Base-by-base conservation (phyloP, 1,140 invertebrate genomes). In the Penaeus japonicus region DNA sequence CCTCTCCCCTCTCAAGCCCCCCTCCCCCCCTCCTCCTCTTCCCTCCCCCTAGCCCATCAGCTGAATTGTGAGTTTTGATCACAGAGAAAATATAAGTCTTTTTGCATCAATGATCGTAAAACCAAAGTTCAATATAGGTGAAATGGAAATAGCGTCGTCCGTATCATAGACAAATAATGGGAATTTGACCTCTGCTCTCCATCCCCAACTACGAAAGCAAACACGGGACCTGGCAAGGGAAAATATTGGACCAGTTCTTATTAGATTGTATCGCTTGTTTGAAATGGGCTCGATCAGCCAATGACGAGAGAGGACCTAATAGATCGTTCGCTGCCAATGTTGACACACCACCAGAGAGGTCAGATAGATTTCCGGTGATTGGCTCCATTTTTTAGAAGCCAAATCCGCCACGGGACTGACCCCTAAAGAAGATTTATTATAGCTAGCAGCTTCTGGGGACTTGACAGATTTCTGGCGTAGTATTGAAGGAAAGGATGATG, bases 201-300 rank as follows among this genome's bases (percentile, higher is more conserved):
- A 54, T 30, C 55, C 54, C 85, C 55, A 80, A 35, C 59, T 65
- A 18, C 57, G 20, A 81, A 57, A 57, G 78, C 79, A 87, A 87
- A 87, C 86, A 87, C 20, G 62, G 47, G 59, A 30, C 47, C 65
- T 32, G n/a, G 86, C 59, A 47, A 82, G 70, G 59, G 86, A 87
- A 82, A 87, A 87, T 87, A 87, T 87, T 87, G 86, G 57, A 70
- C 53, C 79, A 53, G 62, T 39, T 53, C 79, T 87, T 87, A 87
- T 87, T 87, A 87, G 79, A 82, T 87, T 87, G 86, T 82, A 87
- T 87, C 86, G 79, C 57, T 82, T 87, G 86, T 87, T 87, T 87
- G 79, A 81, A 59, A 75, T 87, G 54, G 86, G 82, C 47, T 82
- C 80, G 86, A 87, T 87, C 86, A 83, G 62, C 86, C 59, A 82